Conservation (phyloP, 2,888 invertebrate species). For the Gymnoscelis rufifasciata region DNA sequence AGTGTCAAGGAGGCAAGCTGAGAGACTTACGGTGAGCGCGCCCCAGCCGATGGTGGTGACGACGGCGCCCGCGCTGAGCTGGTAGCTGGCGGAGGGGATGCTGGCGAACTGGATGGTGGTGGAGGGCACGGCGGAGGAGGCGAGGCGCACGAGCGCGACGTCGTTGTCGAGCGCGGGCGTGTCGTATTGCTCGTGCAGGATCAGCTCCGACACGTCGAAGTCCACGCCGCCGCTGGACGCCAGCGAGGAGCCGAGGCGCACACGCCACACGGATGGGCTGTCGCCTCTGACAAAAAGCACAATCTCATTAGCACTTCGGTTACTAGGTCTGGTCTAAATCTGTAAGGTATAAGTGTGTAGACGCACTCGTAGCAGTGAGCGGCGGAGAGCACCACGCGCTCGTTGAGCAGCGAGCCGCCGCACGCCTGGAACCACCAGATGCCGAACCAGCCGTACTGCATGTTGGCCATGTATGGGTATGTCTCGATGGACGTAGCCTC, state of each 20-base stretch:
- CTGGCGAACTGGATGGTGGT: conserved; percentile 30
- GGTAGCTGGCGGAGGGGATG: conserved; percentile 37
- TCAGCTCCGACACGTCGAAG: conserved; percentile 28
- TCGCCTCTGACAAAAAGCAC: conserved; percentile 39
- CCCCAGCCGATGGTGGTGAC: conserved; percentile 49
- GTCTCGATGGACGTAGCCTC: conserved; percentile 35
- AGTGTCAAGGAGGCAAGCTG: conserved; percentile 13
- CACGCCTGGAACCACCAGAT: conserved; percentile 44
- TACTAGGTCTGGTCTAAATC: no score
- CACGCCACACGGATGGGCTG: conserved; percentile 37
- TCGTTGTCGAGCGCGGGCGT: conserved; percentile 34
- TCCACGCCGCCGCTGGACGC: conserved; percentile 35
- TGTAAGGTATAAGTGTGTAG: background rate
- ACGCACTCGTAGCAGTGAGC: conserved; percentile 55
- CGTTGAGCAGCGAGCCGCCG: conserved; percentile 48
- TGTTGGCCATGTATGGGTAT: conserved; percentile 54
- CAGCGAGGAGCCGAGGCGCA: conserved; percentile 36
- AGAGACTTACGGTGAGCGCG: conserved; percentile 34
- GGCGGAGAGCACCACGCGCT: conserved; percentile 42
- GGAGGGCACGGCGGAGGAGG: conserved; percentile 28
- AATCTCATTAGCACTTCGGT: conserved; percentile 16
- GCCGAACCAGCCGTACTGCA: conserved; percentile 39
- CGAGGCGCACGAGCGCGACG: conserved; percentile 43
- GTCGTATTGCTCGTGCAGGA: conserved; percentile 36
- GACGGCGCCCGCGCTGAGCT: conserved; percentile 27